Percentiles rank a stretch among this genome's conserved stretches.
phyloP scores from a whole-genome alignment of 2,888 invertebrate genomes.

The Agriopis leucophaearia region DNA sequence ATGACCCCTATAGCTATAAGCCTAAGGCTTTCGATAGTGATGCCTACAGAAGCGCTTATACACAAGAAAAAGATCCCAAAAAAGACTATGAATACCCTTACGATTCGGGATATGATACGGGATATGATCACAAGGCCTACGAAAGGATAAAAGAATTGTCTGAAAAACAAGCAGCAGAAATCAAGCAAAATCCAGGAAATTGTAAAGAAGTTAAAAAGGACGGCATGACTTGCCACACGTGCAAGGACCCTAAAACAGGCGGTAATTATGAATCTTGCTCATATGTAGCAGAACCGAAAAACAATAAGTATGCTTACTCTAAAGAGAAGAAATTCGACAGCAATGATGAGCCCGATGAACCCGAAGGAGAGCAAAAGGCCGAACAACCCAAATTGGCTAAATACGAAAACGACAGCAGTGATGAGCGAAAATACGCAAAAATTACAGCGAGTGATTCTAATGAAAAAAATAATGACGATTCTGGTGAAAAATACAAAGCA shows the following conservation, averaged over 20 bases:
- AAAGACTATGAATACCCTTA: slow-evolving; percentile 82
- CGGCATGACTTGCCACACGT: slow-evolving; percentile 90
- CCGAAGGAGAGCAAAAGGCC: slow-evolving; percentile 73
- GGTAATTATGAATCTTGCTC: slow-evolving; percentile 93
- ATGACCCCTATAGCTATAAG: slow-evolving; percentile 84
- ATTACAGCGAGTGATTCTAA: slow-evolving; percentile 60
- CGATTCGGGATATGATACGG: slow-evolving; percentile 72
- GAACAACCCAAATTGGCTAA: slow-evolving; percentile 69
- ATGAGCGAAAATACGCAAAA: slow-evolving; percentile 64
- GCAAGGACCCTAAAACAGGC: slow-evolving; percentile 91
- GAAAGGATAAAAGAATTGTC: slow-evolving; percentile 87
- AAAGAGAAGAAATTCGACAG: slow-evolving; percentile 88
- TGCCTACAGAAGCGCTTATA: slow-evolving; percentile 76
- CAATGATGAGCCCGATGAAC: slow-evolving; percentile 84
- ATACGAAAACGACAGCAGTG: slow-evolving; percentile 66
- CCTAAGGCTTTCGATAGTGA: slow-evolving; percentile 83
- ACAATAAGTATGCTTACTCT: slow-evolving; percentile 89
- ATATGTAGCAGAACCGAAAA: slow-evolving; percentile 90
- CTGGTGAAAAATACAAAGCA: slow-evolving; percentile 73
- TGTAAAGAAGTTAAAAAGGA: slow-evolving; percentile 89
- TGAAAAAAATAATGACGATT: slow-evolving; percentile 58
- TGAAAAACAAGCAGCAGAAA: slow-evolving; percentile 87
- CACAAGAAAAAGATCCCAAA: slow-evolving; percentile 71
- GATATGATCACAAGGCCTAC: slow-evolving; percentile 84
- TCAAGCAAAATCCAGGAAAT: slow-evolving; percentile 87